Percentiles rank a stretch among this genome's conserved stretches.
Conservation (phyloP, 2,888 invertebrate genomes). For the Tipula lateralis region DNA sequence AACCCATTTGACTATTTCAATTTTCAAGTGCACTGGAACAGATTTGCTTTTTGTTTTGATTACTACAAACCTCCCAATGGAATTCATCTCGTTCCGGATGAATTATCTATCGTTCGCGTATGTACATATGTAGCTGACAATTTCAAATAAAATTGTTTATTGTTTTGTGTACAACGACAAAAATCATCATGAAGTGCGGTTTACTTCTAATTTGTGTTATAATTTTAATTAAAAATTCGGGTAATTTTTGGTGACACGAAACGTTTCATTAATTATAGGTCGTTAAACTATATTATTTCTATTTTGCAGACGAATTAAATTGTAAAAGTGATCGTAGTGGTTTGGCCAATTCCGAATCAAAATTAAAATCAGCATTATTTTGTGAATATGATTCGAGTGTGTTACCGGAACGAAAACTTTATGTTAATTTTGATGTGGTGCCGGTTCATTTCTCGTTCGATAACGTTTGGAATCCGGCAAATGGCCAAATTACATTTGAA, state of each 20-base stretch:
- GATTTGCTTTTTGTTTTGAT: too few species aligned
- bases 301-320: background rate
- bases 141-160: background rate
- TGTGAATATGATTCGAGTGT: slow-evolving; percentile 54
- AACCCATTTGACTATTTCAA: too few species aligned
- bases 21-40: background rate
- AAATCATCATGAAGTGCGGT: background rate
- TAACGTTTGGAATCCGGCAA: background rate
- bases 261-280: too few species aligned
- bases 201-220: background rate
- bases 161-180: background rate
- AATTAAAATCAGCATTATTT: slow-evolving; percentile 52
- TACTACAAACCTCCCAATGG: background rate
- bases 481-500: background rate
- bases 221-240: background rate
- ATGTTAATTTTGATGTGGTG: slow-evolving; percentile 55
- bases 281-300: background rate
- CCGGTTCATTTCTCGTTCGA: slow-evolving; percentile 40
- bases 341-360: background rate
- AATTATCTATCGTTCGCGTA: background rate
- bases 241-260: background rate
- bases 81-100: background rate
- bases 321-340: background rate
- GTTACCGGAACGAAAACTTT: slow-evolving; percentile 51
- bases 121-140: background rate